Evolutionary conservation across 1,140 invertebrate genomes (phyloP).

Genomic region (Drosophila nikananu): DNA sequence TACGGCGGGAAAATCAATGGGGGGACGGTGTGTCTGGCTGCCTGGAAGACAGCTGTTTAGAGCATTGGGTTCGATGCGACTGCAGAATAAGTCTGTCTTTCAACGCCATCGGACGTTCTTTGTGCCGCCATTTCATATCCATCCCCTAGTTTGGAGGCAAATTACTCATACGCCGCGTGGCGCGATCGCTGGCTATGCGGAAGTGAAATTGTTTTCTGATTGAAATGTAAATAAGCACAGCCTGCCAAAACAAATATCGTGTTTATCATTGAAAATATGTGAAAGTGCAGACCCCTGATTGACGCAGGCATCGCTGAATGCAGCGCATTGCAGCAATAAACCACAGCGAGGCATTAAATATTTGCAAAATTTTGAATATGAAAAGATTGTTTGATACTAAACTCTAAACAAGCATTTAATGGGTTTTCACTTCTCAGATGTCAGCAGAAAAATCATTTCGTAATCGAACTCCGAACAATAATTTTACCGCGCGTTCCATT

Average conservation of each 20-base stretch:
- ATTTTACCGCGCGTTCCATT: slow-evolving; percentile 1
- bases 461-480: slow-evolving; percentile 20
- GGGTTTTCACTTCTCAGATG: slow-evolving; percentile 1
- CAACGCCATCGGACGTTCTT: slow-evolving; percentile 62
- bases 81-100: slow-evolving; percentile 79
- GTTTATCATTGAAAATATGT: slow-evolving; percentile 64
- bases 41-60: slow-evolving; percentile 79
- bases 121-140: slow-evolving; percentile 9
- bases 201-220: slow-evolving; percentile 69
- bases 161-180: slow-evolving; percentile 75
- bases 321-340: slow-evolving; percentile 26
- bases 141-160: slow-evolving; percentile 11
- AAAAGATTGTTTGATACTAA: slow-evolving; percentile 8
- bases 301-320: slow-evolving; percentile 41
- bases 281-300: slow-evolving; percentile 51
- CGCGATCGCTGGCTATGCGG: slow-evolving; percentile 59
- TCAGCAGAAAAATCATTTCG: slow-evolving; percentile 22
- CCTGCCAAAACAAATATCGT: slow-evolving; percentile 71
- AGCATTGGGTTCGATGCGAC: slow-evolving; percentile 56
- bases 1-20: slow-evolving; percentile 2
- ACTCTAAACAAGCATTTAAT: slow-evolving; percentile 24
- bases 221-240: slow-evolving; percentile 75
- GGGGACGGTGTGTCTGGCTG: slow-evolving; percentile 35
- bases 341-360: slow-evolving; percentile 32
- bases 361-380: slow-evolving; percentile 9